A percentile compares a stretch with the other conserved stretches of the same genome.
phyloP scores from a whole-genome alignment of 1,140 invertebrate species.

The Dendrolimus kikuchii region DNA sequence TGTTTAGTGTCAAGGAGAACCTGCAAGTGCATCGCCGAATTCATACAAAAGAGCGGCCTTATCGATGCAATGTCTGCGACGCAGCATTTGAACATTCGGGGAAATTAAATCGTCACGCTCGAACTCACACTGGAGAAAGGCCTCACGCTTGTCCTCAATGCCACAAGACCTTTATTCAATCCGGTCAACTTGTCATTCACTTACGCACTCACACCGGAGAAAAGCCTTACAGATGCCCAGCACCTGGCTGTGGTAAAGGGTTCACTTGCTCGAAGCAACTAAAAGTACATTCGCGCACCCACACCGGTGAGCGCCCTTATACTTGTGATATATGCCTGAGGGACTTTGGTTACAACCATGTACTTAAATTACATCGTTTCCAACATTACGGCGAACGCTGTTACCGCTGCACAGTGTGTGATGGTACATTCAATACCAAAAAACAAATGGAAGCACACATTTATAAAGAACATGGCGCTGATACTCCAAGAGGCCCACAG shows the following conservation, averaged over 20 bases:
- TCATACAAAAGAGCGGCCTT: slow-evolving; percentile 90
- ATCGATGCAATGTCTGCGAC: slow-evolving; percentile 91
- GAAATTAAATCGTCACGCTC: slow-evolving; percentile 92
- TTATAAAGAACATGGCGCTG: slow-evolving; percentile 86
- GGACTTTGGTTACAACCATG: slow-evolving; percentile 89
- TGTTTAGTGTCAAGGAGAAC: slow-evolving; percentile 94
- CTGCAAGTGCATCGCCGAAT: slow-evolving; percentile 92
- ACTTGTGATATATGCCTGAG: slow-evolving; percentile 76
- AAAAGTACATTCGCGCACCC: slow-evolving; percentile 88
- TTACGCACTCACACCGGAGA: slow-evolving; percentile 92
- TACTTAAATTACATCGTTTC: slow-evolving; percentile 90
- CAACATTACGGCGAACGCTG: slow-evolving; percentile 93
- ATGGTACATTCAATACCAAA: slow-evolving; percentile 90
- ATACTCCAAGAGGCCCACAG: slow-evolving; percentile 59
- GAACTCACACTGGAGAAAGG: slow-evolving; percentile 92
- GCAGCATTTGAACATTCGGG: slow-evolving; percentile 94
- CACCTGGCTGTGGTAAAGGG: slow-evolving; percentile 86
- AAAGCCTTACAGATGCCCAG: slow-evolving; percentile 90
- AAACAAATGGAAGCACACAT: slow-evolving; percentile 92
- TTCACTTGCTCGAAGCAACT: slow-evolving; percentile 93
- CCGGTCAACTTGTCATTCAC: slow-evolving; percentile 89
- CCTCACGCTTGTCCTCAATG: slow-evolving; percentile 96
- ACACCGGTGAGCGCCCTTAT: slow-evolving; percentile 88
- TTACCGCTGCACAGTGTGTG: slow-evolving; percentile 92
- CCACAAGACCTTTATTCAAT: slow-evolving; percentile 92